phyloP scores from a whole-genome alignment of 2,888 invertebrate genomes.

The Pelosia muscerda region DNA sequence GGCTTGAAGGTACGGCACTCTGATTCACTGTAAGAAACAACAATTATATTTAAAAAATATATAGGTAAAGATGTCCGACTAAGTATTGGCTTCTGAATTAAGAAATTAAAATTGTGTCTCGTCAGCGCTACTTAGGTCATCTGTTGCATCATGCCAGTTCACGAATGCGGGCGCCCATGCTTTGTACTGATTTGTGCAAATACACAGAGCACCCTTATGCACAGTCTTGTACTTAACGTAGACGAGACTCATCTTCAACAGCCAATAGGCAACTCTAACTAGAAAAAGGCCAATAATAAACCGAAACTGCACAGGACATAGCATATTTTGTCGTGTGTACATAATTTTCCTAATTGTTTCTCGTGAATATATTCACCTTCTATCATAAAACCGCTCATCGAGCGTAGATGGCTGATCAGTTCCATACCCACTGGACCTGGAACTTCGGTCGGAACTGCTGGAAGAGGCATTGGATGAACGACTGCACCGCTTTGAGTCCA shows the following conservation, averaged over 20 bases:
- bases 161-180: no score
- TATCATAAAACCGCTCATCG: constrained; percentile 75
- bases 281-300: neutral
- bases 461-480: constrained; percentile 81
- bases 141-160: no score
- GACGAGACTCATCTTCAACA: no score
- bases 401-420: constrained; percentile 72
- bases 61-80: no score
- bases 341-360: neutral
- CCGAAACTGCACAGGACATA: neutral
- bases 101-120: neutral
- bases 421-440: constrained; percentile 81
- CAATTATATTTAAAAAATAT: neutral
- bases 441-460: constrained; percentile 79
- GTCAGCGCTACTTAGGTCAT: neutral
- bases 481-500: constrained; percentile 78
- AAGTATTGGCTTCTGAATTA: neutral
- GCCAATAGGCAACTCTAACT: no score
- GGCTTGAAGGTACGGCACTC: constrained; percentile 71
- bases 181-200: no score
- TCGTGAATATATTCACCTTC: constrained; percentile 64
- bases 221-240: no score
- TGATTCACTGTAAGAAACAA: constrained; percentile 61
- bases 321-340: neutral
- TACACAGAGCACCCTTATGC: no score